Evolutionary conservation across 2,113 vertebrate species (phyloP), one percentile per base, ranked within the genome.

Genomic region (Bambusicola thoracicus): DNA sequence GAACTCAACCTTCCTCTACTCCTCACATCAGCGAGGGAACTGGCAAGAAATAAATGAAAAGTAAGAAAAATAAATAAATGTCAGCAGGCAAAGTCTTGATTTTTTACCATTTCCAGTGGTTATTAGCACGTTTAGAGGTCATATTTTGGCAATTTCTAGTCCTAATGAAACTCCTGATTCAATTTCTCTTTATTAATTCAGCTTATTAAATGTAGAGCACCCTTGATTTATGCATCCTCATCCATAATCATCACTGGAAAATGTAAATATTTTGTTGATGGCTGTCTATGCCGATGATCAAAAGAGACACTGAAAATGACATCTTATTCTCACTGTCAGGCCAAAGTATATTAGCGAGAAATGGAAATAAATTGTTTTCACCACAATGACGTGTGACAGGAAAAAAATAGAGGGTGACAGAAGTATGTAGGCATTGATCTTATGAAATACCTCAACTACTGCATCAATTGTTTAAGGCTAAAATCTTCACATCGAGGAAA

Each of bases 191-290:
- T 74, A 67, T 62, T 87, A 92, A 91, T 94, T 95, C 73, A 69
- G 18, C 38, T 89, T 66, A 91, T 43, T 81, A 95, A 90, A 92
- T 66, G 36, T 79, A 89, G 91, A 91, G 24, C 49, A 82, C 32
- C 49, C 24, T 89, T 80, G 87, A 94, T 95, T 89, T 89, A 96
- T 92, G 70, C 74, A 85, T 93, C 86, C 59, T 85, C 94, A 95
- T 90, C 63, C 92, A 93, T 96, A 96, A 96, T 93, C 70, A 91
- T 90, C 84, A 70, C 74, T 79, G 70, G 41, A 91, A 91, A 87
- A 80, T 76, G 75, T 94, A 96, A 95, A 95, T 91, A 92, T 95
- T 89, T 94, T 96, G 84, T 87, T 94, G 89, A 96, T 95, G 49
- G 75, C 74, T 96, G 95, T 92, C 92, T 93, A 13, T 58, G 58